A percentile compares a stretch with the other conserved stretches of the same genome.
phyloP scores from a whole-genome alignment of 2,888 invertebrate genomes.

The Nephrotoma appendiculata region DNA sequence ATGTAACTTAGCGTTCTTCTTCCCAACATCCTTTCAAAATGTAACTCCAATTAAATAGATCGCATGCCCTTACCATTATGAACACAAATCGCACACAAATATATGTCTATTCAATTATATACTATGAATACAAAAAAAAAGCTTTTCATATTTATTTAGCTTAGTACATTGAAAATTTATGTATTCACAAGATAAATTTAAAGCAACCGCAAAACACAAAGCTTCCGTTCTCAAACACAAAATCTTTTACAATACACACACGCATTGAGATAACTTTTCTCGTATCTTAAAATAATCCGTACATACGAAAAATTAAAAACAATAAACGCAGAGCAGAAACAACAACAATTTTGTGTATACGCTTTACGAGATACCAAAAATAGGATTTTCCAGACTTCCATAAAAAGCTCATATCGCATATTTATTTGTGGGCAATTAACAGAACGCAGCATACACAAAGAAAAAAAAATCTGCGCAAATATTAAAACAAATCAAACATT shows the following conservation, averaged over 20 bases:
- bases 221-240: background rate
- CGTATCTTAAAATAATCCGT: background rate
- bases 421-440: background rate
- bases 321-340: background rate
- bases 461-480: background rate
- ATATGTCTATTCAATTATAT: too few relatives aligned
- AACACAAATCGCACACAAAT: too few relatives aligned
- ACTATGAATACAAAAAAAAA: background rate
- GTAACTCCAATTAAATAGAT: too few relatives aligned
- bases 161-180: background rate
- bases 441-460: background rate
- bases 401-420: background rate
- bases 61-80: too few relatives aligned
- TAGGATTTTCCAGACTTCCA: background rate
- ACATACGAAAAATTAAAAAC: background rate
- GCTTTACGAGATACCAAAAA: background rate
- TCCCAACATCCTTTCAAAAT: too few relatives aligned
- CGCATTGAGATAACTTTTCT: background rate
- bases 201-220: background rate
- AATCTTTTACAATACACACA: background rate
- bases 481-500: background rate
- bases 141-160: background rate
- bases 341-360: background rate
- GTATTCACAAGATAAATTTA: background rate
- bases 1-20: too few relatives aligned